Evolutionary conservation across 1,140 invertebrate species (phyloP).

Genomic region (Habropoda laboriosa): DNA sequence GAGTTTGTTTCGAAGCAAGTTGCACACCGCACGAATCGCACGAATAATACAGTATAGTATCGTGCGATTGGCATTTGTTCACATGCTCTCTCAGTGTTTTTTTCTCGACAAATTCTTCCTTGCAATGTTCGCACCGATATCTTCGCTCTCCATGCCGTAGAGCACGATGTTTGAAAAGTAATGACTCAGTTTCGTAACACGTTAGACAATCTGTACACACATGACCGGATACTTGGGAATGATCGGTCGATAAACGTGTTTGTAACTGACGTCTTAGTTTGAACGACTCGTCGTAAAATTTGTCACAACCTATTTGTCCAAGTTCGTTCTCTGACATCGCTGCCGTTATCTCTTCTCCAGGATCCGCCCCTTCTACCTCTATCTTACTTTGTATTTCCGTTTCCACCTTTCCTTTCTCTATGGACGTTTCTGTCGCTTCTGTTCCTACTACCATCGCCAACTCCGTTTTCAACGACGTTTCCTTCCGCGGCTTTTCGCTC

Average conservation of each 20-base stretch:
- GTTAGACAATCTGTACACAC: conserved; percentile 30
- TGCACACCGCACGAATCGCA: conserved; percentile 7
- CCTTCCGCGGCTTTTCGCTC: background rate
- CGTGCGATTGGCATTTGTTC: background rate
- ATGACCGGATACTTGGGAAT: background rate
- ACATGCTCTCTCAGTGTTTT: conserved; percentile 26
- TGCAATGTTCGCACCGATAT: conserved; percentile 47
- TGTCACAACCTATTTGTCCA: conserved; percentile 21
- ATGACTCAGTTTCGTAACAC: conserved; percentile 4
- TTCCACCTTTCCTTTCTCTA: background rate
- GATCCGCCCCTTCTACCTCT: background rate
- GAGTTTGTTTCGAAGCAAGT: background rate
- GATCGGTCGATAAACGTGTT: conserved; percentile 17
- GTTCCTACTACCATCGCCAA: no score
- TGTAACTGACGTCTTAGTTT: conserved; percentile 18
- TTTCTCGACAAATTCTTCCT: conserved; percentile 27
- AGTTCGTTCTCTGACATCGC: background rate
- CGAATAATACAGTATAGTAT: background rate
- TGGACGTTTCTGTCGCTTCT: no score
- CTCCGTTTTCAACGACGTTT: background rate
- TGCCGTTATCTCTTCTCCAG: background rate
- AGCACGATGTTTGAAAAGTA: conserved; percentile 15
- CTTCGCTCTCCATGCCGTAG: conserved; percentile 8
- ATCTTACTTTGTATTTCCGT: no score
- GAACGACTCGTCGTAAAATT: conserved; percentile 29